A percentile compares a stretch with the other conserved stretches of the same genome.
phyloP scores from a whole-genome alignment of 1,140 invertebrate species.

The Hylaeus volcanicus region DNA sequence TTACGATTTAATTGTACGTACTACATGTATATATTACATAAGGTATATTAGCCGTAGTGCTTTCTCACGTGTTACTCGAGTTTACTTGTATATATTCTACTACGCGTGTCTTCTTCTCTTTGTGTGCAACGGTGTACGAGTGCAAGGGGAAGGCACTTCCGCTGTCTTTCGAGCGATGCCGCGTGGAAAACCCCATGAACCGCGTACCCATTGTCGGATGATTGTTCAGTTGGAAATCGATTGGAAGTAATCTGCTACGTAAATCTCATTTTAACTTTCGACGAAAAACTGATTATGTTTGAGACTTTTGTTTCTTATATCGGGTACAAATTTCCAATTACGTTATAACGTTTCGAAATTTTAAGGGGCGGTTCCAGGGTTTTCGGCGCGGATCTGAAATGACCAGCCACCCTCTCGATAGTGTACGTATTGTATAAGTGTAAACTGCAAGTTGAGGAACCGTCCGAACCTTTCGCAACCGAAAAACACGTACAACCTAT shows the following conservation, averaged over 20 bases:
- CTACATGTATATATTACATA: conserved; percentile 57
- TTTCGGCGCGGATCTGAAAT: conserved; percentile 63
- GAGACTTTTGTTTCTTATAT: no score
- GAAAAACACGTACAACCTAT: conserved; percentile 8
- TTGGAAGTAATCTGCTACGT: no score
- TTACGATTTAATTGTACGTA: conserved; percentile 78
- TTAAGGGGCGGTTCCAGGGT: conserved; percentile 24
- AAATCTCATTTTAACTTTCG: no score
- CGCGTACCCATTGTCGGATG: conserved; percentile 8
- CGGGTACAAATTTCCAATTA: no score
- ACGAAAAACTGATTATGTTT: no score
- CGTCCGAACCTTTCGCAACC: conserved; percentile 47
- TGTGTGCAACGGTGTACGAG: conserved; percentile 77
- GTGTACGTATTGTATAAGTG: conserved; percentile 57
- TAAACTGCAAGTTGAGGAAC: conserved; percentile 68
- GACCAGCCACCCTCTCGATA: conserved; percentile 72
- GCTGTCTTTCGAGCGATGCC: conserved; percentile 68
- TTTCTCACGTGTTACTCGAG: conserved; percentile 36
- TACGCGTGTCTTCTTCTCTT: conserved; percentile 46
- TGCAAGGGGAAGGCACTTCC: conserved; percentile 81
- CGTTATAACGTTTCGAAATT: no score
- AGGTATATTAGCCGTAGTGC: conserved; percentile 64
- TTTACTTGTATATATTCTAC: conserved; percentile 44
- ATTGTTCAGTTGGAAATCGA: conserved; percentile 7
- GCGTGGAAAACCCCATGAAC: conserved; percentile 54